Base-by-base conservation (phyloP, 2,888 invertebrate species). In the Polydrusus pterygomalis region DNA sequence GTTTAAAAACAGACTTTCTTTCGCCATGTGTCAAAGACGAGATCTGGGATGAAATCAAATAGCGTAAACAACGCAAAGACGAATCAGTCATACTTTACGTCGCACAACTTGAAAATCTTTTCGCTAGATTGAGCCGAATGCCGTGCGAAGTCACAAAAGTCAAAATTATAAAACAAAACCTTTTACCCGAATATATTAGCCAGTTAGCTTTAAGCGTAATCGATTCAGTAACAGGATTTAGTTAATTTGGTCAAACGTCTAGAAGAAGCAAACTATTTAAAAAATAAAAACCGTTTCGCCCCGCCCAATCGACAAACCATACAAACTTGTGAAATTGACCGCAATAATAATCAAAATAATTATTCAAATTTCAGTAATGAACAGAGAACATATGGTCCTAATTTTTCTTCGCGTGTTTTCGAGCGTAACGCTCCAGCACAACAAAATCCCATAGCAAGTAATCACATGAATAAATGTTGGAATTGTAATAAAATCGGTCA, bases 1-100 rank as follows among this genome's bases (percentile, higher is more conserved):
- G 43, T 11, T 43, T 43, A 43, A 43, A 43, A 43, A 43, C 9
- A 43, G 43, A 43, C 13, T 43, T 43, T n/a, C n/a, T n/a, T n/a
- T n/a, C n/a, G n/a, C n/a, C n/a, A n/a, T n/a, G n/a, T n/a, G n/a
- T n/a, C n/a, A 43, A 54, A 30, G 76, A 76, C 34, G 69, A 72
- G 2, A 20, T 77, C 6, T 77, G 62, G 65, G 60, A 73, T 10
- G 38, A 72, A 45, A 73, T 77, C 15, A 77, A 69, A 30, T 20
- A 9, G n/a, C 51, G 62, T 17, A 38, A 40, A 43, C 74, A 77
- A n/a, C 56, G 25, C 17, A 70, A 15, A 62, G 40, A 54, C 65
- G 70, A 70, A 18, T 40, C 65, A 3, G 58, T 70, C 10, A 18
- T 56, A 6, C 62, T 77, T 49, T 74, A 67, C 45, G 38, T 77